Base-by-base conservation (phyloP, 2,113 vertebrate species). In the Daboia siamensis region DNA sequence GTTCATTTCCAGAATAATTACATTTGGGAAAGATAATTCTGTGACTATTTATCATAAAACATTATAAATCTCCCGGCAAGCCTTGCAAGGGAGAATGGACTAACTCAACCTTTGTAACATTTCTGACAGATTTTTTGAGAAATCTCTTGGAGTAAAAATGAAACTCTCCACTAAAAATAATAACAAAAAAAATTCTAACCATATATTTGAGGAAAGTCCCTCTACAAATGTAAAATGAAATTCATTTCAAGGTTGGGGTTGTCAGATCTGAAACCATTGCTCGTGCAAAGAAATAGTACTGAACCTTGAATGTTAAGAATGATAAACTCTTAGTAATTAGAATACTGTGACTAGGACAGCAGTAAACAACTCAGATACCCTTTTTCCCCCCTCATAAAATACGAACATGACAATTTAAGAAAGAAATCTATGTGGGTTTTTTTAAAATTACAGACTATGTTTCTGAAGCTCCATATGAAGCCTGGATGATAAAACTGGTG, bases 1-100 rank as follows among this genome's bases (percentile, higher is more conserved):
- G 95, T 95, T 55, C 33, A 51, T 95, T 96, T 96, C 97, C 97
- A 97, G 55, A 94, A 96, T 93, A 96, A 95, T 97, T 96, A 97
- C 96, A 97, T 96, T 94, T 96, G 97, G 94, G 89, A 95, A 95
- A 96, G 96, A 94, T 95, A 97, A 93, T 33, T 0, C 89, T 86
- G 48, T 59, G 84, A 26, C 96, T 96, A 95, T 97, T 96, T 94
- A 90, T 9, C 92, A 90, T 91, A 93, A 69, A 69, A 69, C 0
- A 91, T 96, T 97, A 92, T 93, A 95, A 46, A 90, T 90, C 55
- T 92, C 90, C 94, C 92, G 94, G 84, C 54, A 93, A 94, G 90
- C 39, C 86, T 33, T 94, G 17, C 0, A 11, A 88, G 92, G 56
- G 88, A 96, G 87, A 89, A 94, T 93, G 80, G 6, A 52, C 86